phyloP scores from a whole-genome alignment of 2,113 vertebrate genomes.

The Sturnira hondurensis region DNA sequence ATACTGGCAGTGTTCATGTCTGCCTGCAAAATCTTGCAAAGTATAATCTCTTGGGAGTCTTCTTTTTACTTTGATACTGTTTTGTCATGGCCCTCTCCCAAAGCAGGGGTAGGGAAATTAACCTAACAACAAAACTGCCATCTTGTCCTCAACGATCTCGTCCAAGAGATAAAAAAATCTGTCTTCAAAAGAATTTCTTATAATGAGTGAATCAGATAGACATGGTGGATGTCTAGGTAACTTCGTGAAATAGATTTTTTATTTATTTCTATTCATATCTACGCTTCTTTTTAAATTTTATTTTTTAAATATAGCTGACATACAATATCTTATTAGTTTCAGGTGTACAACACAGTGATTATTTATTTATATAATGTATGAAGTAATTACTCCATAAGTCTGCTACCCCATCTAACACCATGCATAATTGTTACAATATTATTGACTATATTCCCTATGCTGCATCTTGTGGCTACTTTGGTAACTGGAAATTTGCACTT shows the following conservation, averaged over 20 bases:
- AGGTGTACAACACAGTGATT: neutral
- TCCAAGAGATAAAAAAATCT: neutral
- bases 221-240: neutral
- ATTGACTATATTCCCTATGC: neutral
- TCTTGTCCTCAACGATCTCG: neutral
- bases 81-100: neutral
- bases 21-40: neutral
- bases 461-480: neutral
- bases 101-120: neutral
- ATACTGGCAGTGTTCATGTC: neutral
- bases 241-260: neutral
- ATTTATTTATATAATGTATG: neutral
- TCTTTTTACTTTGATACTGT: neutral
- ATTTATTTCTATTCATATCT: slow-evolving; percentile 26
- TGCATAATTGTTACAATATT: neutral
- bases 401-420: neutral
- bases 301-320: neutral
- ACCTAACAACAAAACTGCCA: slow-evolving; percentile 9
- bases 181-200: neutral
- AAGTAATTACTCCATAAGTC: neutral
- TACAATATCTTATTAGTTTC: neutral
- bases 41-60: neutral
- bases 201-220: neutral
- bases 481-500: neutral
- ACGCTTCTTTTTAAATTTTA: neutral